A percentile compares a stretch with the other conserved stretches of the same genome.
phyloP scores from a whole-genome alignment of 2,113 vertebrate species.

The Oncorhynchus nerka region DNA sequence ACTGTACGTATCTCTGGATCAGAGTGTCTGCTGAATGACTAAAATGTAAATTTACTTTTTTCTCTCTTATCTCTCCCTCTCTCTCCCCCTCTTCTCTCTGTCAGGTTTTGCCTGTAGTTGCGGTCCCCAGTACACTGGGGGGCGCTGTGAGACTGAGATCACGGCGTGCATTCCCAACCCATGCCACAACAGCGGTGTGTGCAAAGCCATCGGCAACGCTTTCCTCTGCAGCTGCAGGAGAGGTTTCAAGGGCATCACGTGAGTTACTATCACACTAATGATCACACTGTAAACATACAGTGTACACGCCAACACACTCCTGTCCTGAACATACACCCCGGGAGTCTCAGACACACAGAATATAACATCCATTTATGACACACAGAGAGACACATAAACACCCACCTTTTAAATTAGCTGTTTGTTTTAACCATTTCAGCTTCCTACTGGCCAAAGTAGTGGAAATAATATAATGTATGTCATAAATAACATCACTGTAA shows the following conservation, averaged over 20 bases:
- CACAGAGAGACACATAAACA: not conserved
- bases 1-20: too few species aligned
- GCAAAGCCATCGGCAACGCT: conserved; percentile 87
- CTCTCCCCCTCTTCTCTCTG: conserved; percentile 7
- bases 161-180: conserved; percentile 94
- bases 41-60: not conserved
- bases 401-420: not conserved
- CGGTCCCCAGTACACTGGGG: conserved; percentile 87
- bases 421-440: too few species aligned
- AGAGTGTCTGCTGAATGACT: too few species aligned
- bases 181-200: conserved; percentile 87
- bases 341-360: not conserved
- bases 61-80: not conserved
- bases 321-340: not conserved
- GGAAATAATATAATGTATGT: too few species aligned
- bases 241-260: conserved; percentile 90
- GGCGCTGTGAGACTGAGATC: conserved; percentile 90
- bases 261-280: conserved; percentile 54
- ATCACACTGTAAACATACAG: too few species aligned
- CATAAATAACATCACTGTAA: not conserved
- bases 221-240: conserved; percentile 92
- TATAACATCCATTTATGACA: not conserved
- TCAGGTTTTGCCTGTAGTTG: conserved; percentile 92
- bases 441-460: too few species aligned
- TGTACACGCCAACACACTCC: not conserved